phyloP scores from a whole-genome alignment of 2,888 invertebrate genomes.

The Melipona bicolor region DNA sequence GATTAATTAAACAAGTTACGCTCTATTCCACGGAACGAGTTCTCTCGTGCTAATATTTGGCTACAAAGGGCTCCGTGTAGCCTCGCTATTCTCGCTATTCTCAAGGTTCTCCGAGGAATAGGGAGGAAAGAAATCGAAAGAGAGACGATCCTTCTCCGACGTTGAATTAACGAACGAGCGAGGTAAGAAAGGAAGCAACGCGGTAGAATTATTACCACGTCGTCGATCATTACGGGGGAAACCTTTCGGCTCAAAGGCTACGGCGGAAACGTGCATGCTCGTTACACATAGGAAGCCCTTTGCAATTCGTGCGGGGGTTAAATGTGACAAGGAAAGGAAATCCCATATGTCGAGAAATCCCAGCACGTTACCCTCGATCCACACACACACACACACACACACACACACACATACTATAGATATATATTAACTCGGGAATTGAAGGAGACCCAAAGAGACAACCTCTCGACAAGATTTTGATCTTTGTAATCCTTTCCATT shows the following conservation, averaged over 20 bases:
- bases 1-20: slow-evolving; percentile 15
- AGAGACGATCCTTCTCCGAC: too few relatives aligned
- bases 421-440: slow-evolving; percentile 56
- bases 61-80: too few relatives aligned
- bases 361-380: slow-evolving; percentile 32
- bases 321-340: slow-evolving; percentile 59
- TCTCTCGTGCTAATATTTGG: background rate
- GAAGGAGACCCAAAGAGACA: slow-evolving; percentile 47
- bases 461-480: slow-evolving; percentile 50
- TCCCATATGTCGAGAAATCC: slow-evolving; percentile 52
- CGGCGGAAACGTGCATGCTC: background rate
- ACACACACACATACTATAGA: too few relatives aligned
- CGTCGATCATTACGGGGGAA: slow-evolving; percentile 7
- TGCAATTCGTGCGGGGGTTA: slow-evolving; percentile 38
- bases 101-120: too few relatives aligned
- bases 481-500: slow-evolving; percentile 27
- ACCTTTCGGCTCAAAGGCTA: background rate
- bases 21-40: background rate
- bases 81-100: too few relatives aligned
- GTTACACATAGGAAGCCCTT: slow-evolving; percentile 25
- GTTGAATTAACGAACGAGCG: too few relatives aligned
- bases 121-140: background rate
- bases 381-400: background rate
- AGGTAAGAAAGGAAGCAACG: background rate
- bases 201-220: background rate